phyloP scores from a whole-genome alignment of 1,140 invertebrate genomes.

The Drosophila funebris region DNA sequence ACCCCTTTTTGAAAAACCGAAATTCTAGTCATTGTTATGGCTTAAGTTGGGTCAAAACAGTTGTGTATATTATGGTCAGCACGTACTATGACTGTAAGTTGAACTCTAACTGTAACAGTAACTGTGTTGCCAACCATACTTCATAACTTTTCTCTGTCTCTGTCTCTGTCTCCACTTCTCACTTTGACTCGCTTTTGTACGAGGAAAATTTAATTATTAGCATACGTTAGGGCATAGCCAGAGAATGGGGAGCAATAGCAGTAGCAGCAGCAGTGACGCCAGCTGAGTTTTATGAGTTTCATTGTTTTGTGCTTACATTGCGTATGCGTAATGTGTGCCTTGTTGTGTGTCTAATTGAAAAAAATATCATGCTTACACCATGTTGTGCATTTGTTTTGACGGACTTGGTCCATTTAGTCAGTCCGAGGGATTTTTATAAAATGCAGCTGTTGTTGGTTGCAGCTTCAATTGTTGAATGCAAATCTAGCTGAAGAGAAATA shows the following conservation, averaged over 20 bases:
- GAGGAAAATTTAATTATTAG: constrained; percentile 73
- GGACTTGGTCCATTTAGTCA: constrained; percentile 10
- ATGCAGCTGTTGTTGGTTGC: constrained; percentile 50
- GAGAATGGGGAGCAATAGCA: background rate
- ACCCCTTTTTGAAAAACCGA: constrained; percentile 14
- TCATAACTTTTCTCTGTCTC: constrained; percentile 56
- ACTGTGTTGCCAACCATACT: constrained; percentile 50
- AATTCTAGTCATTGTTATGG: constrained; percentile 36
- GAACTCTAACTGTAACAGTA: constrained; percentile 23
- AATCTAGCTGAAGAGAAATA: background rate
- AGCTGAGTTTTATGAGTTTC: constrained; percentile 69
- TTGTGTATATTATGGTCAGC: constrained; percentile 39
- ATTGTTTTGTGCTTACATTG: constrained; percentile 50
- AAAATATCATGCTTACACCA: constrained; percentile 62
- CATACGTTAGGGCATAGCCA: constrained; percentile 38
- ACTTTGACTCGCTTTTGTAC: constrained; percentile 47
- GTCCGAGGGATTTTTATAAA: constrained; percentile 21
- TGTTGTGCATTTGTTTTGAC: constrained; percentile 55
- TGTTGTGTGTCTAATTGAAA: constrained; percentile 69
- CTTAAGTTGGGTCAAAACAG: constrained; percentile 31
- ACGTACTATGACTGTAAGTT: constrained; percentile 49
- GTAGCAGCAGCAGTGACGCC: background rate
- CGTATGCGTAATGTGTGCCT: constrained; percentile 65
- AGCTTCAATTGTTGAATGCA: background rate
- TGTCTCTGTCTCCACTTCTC: constrained; percentile 5